Evolutionary conservation across 2,888 invertebrate genomes (phyloP), one percentile per base, ranked within the genome.

Genomic region (Aphodius granarius): DNA sequence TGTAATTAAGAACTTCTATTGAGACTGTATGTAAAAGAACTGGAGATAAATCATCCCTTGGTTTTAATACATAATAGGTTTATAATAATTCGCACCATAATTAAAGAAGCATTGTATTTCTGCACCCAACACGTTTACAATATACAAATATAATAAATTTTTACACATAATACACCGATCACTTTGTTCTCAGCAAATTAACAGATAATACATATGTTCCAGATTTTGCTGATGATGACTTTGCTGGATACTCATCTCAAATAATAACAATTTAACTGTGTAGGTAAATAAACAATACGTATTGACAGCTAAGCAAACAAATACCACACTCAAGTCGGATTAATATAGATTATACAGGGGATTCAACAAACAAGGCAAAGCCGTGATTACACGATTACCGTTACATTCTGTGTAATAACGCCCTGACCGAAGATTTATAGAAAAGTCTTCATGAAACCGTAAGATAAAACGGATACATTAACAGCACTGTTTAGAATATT

Each of bases 61-160:
- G n/a, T n/a, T n/a, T n/a, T n/a, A n/a, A n/a, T n/a, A 43, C 1
- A 68, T 20, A 17, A 18, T 0, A 73, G 18, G 43, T 43, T 66
- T 22, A 43, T 21, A 75, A 21, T 75, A 74, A 76, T 74, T 77
- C 43, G 13, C 43, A 9, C 43, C 43, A 43, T 43, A 43, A 43
- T 43, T 43, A 43, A 75, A 79, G 78, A 78, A 78, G 77, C 76
- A 76, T 73, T 78, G 75, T 78, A 78, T 78, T 79, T 78, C 71
- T 78, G 78, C 78, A 77, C 76, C 72, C 70, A 71, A 71, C 71
- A 77, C 77, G 72, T 77, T 74, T 78, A 78, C 77, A 78, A 77
- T 78, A 79, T 80, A 79, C 79, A 80, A 80, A 80, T 77, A 78
- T 77, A 77, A 77, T 76, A 77, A 43, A 43, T 43, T 9, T 6